A percentile compares a stretch with the other conserved stretches of the same genome.
phyloP scores from a whole-genome alignment of 2,888 invertebrate species.

The Nineta flava region DNA sequence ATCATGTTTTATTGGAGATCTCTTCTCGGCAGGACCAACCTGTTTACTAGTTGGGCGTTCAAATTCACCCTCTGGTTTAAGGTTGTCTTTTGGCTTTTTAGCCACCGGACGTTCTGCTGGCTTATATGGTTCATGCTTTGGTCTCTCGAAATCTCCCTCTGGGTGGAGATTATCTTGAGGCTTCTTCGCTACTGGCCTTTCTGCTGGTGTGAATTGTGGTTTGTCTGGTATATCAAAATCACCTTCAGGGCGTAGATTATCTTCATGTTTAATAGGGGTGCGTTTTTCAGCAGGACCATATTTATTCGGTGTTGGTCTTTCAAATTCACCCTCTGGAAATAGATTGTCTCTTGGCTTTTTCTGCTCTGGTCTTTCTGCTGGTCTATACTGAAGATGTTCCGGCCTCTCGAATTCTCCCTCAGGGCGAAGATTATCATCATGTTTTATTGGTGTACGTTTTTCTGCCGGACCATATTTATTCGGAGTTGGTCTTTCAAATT shows the following conservation, averaged over 20 bases:
- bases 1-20: conserved; percentile 32
- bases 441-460: conserved; percentile 31
- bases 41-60: conserved; percentile 21
- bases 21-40: conserved; percentile 24
- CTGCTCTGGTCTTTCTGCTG: conserved; percentile 26
- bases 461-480: conserved; percentile 22
- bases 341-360: conserved; percentile 47
- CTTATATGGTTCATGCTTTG: conserved; percentile 23
- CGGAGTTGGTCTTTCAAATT: conserved; percentile 25
- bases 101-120: conserved; percentile 24
- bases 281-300: conserved; percentile 23
- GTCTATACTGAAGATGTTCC: conserved; percentile 24
- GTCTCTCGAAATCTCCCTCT: conserved; percentile 31
- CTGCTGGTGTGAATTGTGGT: conserved; percentile 31
- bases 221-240: conserved; percentile 34
- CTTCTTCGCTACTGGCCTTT: conserved; percentile 24
- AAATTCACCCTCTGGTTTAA: conserved; percentile 30
- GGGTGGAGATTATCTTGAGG: conserved; percentile 28
- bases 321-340: conserved; percentile 21
- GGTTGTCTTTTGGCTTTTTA: conserved; percentile 24
- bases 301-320: conserved; percentile 16
- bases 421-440: conserved; percentile 39
- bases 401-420: conserved; percentile 40
- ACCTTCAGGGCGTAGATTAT: conserved; percentile 34
- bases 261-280: conserved; percentile 26